Evolutionary conservation across 2,888 invertebrate genomes (phyloP).

Genomic region (Eueremaeus valkanovi): DNA sequence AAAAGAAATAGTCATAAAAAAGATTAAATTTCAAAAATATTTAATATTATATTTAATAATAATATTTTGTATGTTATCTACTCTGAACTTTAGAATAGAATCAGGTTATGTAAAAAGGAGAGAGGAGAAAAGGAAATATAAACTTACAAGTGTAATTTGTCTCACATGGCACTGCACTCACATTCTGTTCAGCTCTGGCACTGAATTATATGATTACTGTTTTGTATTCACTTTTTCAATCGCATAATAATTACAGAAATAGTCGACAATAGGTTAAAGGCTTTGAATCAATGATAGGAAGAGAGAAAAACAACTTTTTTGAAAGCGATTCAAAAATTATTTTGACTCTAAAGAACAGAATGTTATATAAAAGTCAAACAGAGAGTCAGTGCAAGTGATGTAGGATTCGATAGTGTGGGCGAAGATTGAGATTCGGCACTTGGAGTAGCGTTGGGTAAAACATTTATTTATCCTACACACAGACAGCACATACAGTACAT

Average conservation of each 20-base stretch:
- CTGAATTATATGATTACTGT: background rate
- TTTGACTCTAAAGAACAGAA: background rate
- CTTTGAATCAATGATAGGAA: background rate
- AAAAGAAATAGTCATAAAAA: background rate
- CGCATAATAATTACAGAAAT: background rate
- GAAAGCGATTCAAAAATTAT: background rate
- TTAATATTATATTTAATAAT: background rate
- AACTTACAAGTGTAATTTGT: constrained; percentile 1
- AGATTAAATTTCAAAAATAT: background rate
- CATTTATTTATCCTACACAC: background rate
- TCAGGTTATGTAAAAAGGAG: background rate
- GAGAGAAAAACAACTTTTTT: background rate
- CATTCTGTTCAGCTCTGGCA: too few relatives aligned
- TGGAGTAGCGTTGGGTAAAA: background rate
- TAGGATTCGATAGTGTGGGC: background rate
- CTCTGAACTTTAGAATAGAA: background rate
- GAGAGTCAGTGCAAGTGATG: background rate
- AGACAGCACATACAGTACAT: background rate
- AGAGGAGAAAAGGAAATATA: background rate
- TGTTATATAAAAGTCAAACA: background rate
- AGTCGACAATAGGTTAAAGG: background rate
- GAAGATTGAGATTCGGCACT: background rate
- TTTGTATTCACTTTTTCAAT: background rate
- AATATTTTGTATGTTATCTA: background rate
- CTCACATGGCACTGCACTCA: background rate